Base-by-base conservation (phyloP, 2,113 vertebrate species). In the Sakesphorus luctuosus region DNA sequence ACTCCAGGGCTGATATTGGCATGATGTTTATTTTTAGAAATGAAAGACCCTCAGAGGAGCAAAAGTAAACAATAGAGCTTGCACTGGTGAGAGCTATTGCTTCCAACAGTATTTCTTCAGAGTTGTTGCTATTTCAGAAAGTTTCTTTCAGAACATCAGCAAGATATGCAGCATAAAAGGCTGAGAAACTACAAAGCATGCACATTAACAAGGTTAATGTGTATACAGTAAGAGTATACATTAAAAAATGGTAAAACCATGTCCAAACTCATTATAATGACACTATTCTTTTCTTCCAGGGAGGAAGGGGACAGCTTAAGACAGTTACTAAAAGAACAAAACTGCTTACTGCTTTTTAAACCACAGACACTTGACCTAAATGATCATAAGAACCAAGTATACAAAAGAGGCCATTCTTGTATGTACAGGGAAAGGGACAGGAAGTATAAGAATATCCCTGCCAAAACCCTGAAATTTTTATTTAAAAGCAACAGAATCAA, bases 181-280 rank as follows among this genome's bases (percentile, higher is more conserved):
- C 0, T 67, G 89, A 31, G 15, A 78, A 55, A 72, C 17, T 89
- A 93, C 5, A 94, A 94, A 87, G 65, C 35, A 59, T 46, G 67
- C 80, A 93, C 65, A 90, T 94, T 92, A 93, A 87, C 44, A 20
- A 19, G 50, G 49, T 89, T 93, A 89, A 95, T 87, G 71, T 76
- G 65, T 61, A 71, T 67, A 88, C 35, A 58, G 35, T 56, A 86
- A 79, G n/a, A 92, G 24, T 58, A 66, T 61, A 43, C 24, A 80
- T 84, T 31, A 23, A 83, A 86, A 90, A 89, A 83, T 3, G 20
- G n/a, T 89, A 82, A 52, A 87, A 91, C 52, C 7, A 87, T 35
- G 35, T 68, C 62, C 56, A 61, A 89, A 73, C 68, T 86, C 50
- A 63, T 58, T 83, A 65, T 47, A 53, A 66, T 33, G 50, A 78